Conservation (phyloP, 2,113 vertebrate genomes). For the Lophura nycthemera region DNA sequence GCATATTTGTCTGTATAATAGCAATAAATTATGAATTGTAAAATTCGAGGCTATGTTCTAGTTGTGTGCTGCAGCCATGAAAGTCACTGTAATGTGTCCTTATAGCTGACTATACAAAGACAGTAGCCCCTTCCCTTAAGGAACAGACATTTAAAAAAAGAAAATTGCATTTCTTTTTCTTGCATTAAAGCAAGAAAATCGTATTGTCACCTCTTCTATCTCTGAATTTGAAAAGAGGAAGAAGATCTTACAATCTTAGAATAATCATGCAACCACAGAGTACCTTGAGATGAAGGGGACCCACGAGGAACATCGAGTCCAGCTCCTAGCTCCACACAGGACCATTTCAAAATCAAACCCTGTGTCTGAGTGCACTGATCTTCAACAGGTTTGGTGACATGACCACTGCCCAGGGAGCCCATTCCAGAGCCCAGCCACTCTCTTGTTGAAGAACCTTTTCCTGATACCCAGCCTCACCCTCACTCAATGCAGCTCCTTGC, state of each 20-base stretch:
- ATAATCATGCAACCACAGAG: no score
- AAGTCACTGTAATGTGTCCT: neutral
- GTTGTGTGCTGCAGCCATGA: fast-evolving
- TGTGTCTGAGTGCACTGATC: no score
- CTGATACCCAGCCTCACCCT: no score
- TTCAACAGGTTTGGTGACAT: no score
- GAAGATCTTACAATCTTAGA: neutral
- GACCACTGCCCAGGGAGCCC: no score
- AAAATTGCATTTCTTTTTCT: neutral
- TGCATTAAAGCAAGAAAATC: neutral
- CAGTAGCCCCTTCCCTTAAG: neutral
- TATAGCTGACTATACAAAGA: neutral
- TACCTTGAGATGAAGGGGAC: no score
- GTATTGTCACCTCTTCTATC: neutral
- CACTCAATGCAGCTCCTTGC: no score
- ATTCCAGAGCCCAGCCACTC: no score
- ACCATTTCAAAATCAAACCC: no score
- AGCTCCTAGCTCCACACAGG: no score
- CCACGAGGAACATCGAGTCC: no score
- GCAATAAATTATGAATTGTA: neutral
- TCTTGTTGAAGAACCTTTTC: no score
- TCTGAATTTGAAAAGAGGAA: neutral
- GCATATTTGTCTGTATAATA: neutral
- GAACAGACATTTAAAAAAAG: neutral
- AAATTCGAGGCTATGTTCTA: neutral